phyloP scores from a whole-genome alignment of 2,888 invertebrate genomes.

The Furcula furcula region DNA sequence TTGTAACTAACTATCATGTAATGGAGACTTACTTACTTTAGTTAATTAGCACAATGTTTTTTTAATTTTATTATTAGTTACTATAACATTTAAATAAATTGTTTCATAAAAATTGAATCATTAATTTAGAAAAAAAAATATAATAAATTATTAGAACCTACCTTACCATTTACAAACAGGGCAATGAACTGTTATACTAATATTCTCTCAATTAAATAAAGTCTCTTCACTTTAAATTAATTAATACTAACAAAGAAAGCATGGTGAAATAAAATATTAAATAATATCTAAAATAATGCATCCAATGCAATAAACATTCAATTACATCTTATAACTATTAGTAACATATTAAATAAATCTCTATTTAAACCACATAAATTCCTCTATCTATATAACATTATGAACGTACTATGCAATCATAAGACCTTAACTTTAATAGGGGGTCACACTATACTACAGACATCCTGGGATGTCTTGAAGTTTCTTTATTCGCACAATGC shows the following conservation, averaged over 20 bases:
- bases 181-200: too few species aligned
- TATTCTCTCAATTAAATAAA: too few species aligned
- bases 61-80: too few species aligned
- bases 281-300: constrained; percentile 52
- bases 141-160: too few species aligned
- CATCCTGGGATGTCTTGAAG: constrained; percentile 13
- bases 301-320: constrained; percentile 55
- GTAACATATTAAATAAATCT: constrained; percentile 58
- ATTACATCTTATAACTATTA: constrained; percentile 44
- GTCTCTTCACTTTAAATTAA: not conserved
- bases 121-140: too few species aligned
- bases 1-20: too few species aligned
- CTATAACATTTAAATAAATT: too few species aligned
- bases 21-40: too few species aligned
- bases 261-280: constrained; percentile 34
- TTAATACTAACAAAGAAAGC: constrained; percentile 22
- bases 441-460: constrained; percentile 32
- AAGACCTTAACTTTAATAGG: constrained; percentile 55
- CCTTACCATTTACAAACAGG: too few species aligned
- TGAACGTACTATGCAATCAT: constrained; percentile 62
- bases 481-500: constrained; percentile 6
- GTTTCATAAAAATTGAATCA: too few species aligned
- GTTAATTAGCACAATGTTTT: too few species aligned
- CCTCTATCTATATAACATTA: constrained; percentile 57
- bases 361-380: constrained; percentile 68